Percentiles rank a stretch among this genome's conserved stretches.
Evolutionary conservation across 2,888 invertebrate species (phyloP).

Genomic region (Dasysyrphus tricinctus): DNA sequence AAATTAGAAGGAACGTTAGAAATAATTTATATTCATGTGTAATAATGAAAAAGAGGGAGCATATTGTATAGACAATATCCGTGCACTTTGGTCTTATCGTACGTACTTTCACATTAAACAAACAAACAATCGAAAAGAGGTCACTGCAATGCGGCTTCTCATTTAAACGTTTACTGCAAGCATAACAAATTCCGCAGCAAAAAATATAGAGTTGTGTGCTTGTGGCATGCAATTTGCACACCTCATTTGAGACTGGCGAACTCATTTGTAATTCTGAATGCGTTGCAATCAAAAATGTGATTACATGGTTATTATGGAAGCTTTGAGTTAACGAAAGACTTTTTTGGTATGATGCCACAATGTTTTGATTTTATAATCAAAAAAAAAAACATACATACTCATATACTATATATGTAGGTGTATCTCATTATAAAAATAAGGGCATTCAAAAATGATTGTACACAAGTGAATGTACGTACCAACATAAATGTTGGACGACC

Average conservation of each 20-base stretch:
- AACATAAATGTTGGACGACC: not conserved
- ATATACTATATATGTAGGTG: slow-evolving; percentile 1
- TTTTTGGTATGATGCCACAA: slow-evolving; percentile 42
- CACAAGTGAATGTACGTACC: not conserved
- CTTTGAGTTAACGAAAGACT: slow-evolving; percentile 39
- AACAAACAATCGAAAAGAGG: slow-evolving; percentile 39
- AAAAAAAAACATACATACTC: no score
- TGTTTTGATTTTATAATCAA: slow-evolving; percentile 39
- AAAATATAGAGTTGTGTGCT: slow-evolving; percentile 41
- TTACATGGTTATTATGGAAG: slow-evolving; percentile 51
- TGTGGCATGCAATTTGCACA: slow-evolving; percentile 50
- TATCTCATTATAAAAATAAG: slow-evolving; percentile 40
- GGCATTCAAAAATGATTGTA: slow-evolving; percentile 10
- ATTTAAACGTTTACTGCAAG: slow-evolving; percentile 11
- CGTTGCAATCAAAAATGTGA: slow-evolving; percentile 60
- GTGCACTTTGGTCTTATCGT: slow-evolving; percentile 3
- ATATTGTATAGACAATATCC: not conserved
- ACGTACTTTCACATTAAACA: slow-evolving; percentile 61
- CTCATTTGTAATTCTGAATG: slow-evolving; percentile 59
- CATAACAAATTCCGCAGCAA: slow-evolving; percentile 31
- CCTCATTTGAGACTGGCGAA: slow-evolving; percentile 37
- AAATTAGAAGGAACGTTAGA: no score
- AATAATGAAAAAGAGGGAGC: not conserved
- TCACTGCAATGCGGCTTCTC: slow-evolving; percentile 44
- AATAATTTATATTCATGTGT: no score